Evolutionary conservation across 2,113 vertebrate species (phyloP), one percentile per base, ranked within the genome.

Genomic region (Pungitius pungitius): DNA sequence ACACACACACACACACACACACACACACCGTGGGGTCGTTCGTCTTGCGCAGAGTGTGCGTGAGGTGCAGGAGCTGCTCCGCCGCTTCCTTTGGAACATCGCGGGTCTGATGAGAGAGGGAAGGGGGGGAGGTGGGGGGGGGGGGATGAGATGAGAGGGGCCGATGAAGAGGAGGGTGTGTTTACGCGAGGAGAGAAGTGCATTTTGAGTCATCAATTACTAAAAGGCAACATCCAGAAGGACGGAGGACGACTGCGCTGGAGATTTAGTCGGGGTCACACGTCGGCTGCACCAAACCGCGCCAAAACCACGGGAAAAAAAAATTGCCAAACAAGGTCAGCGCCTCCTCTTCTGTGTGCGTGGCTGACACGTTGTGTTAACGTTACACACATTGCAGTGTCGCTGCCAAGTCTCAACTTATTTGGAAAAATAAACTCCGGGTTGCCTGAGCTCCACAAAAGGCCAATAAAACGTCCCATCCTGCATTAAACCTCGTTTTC

Each of bases 1-100:
- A 67, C n/a, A 64, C 14, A 27, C 27, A 43, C 15, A 8, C 13
- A 45, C 5, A 67, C n/a, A 64, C 14, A 27, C 27, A 43, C 15
- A 8, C 13, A 69, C 95, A 95, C 78, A 99, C 97, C 0, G 95
- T 97, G 27, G 95, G 80, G 58, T 98, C 96, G 18, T 93, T 95
- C 42, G 95, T 96, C 69, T 94, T 88, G 56, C 95, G 95, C 71
- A 99, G 95, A 61, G 88, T 96, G 89, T 98, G 96, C 6, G 95
- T 95, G 80, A 99, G 91, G n/a, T 93, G 93, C 63, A 98, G 65
- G 8, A 99, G 90, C 84, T 95, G 95, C 64, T 97, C 94, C 62
- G 95, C 93, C 27, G 95, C 94, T 87, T 93, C 93, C 26, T 60
- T 84, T 14, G 96, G 94, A 64, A 95, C 94, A 85, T 91, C 92